phyloP scores from a whole-genome alignment of 2,113 vertebrate species.

The Corynorhinus townsendii region DNA sequence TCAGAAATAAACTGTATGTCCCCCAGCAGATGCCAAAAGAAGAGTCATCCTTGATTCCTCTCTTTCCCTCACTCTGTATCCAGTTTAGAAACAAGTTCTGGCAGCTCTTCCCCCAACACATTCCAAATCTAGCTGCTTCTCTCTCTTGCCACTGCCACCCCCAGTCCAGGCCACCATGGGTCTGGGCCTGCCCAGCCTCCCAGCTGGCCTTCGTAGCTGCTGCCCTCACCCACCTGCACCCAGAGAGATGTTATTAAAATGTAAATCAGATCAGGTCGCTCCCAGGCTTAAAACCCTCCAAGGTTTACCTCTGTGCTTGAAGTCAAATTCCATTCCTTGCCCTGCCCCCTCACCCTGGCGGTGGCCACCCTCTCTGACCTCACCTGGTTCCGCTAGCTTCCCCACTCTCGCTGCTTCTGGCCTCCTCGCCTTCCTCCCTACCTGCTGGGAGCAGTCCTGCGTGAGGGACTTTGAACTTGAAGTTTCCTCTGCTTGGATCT shows the following conservation, averaged over 20 bases:
- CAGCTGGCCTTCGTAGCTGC: background rate
- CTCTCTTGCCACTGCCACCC: background rate
- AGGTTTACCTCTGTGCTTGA: background rate
- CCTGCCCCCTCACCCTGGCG: background rate
- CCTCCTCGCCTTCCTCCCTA: background rate
- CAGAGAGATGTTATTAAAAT: constrained; percentile 36
- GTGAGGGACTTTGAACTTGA: background rate
- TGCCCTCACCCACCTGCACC: background rate
- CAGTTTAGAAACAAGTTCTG: background rate
- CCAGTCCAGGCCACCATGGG: background rate
- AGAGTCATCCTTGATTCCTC: background rate
- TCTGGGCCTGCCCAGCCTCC: background rate
- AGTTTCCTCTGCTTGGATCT: background rate
- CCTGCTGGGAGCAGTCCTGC: background rate
- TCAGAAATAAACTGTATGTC: background rate
- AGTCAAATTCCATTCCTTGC: background rate
- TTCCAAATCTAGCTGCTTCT: background rate
- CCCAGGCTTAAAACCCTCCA: background rate
- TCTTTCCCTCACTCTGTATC: fast-evolving
- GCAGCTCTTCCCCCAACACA: background rate
- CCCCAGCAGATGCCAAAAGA: background rate
- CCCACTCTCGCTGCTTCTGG: fast-evolving
- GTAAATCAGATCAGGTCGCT: background rate
- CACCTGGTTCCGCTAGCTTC: fast-evolving
- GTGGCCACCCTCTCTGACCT: background rate